Percentiles rank a stretch among this genome's conserved stretches.
These are phyloP conservation scores for Amazona guildingii DNA, from an alignment of 2,113 vertebrate species.

Conservation along the genomic window DNA sequence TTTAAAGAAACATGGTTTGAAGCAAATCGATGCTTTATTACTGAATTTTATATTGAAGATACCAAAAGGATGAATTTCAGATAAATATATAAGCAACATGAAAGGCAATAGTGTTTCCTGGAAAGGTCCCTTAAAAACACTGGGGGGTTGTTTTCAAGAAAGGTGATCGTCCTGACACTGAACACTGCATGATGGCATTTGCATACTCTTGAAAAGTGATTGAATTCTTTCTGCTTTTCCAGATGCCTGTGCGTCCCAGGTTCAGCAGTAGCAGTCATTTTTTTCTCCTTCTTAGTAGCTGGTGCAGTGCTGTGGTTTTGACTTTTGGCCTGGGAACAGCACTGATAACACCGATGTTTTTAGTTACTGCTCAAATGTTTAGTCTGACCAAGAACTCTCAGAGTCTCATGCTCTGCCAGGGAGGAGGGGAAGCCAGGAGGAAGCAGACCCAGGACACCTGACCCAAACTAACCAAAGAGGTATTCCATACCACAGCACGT, in stretches of 20 bases:
- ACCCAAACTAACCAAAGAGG: no score
- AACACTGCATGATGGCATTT: neutral
- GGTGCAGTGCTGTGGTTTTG: no score
- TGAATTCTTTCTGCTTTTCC: neutral
- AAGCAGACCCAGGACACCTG: no score
- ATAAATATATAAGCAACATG: neutral
- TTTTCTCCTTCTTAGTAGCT: no score
- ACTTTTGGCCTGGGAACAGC: no score
- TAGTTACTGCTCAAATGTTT: no score
- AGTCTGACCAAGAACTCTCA: no score
- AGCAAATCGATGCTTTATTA: neutral
- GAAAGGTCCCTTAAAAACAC: neutral
- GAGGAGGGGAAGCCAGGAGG: no score
- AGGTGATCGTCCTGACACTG: neutral
- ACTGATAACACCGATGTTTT: no score
- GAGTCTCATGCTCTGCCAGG: no score
- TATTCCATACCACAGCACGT: no score
- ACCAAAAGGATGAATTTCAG: neutral
- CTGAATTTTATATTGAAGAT: neutral
- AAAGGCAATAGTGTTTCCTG: neutral
- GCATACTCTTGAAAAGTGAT: neutral
- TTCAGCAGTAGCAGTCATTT: no score
- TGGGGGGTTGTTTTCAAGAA: neutral
- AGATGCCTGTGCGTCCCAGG: neutral
- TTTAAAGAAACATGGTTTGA: neutral